phyloP scores from a whole-genome alignment of 2,888 invertebrate genomes.

The Apodemia hepburni region DNA sequence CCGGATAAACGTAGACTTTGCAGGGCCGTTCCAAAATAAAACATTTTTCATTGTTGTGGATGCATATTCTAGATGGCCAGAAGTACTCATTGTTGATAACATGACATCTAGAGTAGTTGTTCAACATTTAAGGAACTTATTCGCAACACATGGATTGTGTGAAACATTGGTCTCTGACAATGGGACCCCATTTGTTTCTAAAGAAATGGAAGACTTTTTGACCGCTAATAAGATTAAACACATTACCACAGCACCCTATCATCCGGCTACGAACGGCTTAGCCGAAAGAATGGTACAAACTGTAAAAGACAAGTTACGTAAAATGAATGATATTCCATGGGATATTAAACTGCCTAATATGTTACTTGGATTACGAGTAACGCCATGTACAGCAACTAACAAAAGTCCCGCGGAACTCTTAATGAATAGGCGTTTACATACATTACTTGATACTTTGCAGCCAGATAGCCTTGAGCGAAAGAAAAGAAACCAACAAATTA shows the following conservation, averaged over 20 bases:
- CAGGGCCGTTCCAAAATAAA: slow-evolving; percentile 28
- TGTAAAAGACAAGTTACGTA: slow-evolving; percentile 26
- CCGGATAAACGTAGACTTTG: slow-evolving; percentile 30
- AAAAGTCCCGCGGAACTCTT: slow-evolving; percentile 27
- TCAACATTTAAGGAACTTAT: slow-evolving; percentile 24
- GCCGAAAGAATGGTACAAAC: slow-evolving; percentile 33
- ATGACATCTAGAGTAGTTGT: slow-evolving; percentile 28
- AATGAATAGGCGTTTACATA: slow-evolving; percentile 26
- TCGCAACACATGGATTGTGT: slow-evolving; percentile 28
- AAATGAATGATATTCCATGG: not conserved
- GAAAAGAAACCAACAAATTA: slow-evolving; percentile 20
- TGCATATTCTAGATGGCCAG: slow-evolving; percentile 29
- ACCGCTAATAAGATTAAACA: slow-evolving; percentile 28
- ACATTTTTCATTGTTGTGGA: slow-evolving; percentile 29
- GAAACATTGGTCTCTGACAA: slow-evolving; percentile 27
- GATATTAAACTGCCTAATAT: slow-evolving; percentile 4
- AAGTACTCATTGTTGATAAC: slow-evolving; percentile 25
- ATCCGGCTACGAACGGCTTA: slow-evolving; percentile 32
- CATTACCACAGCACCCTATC: slow-evolving; percentile 30
- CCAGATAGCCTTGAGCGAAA: slow-evolving; percentile 20
- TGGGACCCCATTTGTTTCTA: slow-evolving; percentile 27
- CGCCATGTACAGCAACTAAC: slow-evolving; percentile 25
- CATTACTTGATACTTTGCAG: slow-evolving; percentile 24
- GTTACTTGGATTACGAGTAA: slow-evolving; percentile 10
- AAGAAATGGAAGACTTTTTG: slow-evolving; percentile 25